Percentiles rank a stretch among this genome's conserved stretches.
These are phyloP conservation scores for Chalcosyrphus nemorum DNA, from an alignment of 2,888 invertebrate species.

Conservation along the genomic window DNA sequence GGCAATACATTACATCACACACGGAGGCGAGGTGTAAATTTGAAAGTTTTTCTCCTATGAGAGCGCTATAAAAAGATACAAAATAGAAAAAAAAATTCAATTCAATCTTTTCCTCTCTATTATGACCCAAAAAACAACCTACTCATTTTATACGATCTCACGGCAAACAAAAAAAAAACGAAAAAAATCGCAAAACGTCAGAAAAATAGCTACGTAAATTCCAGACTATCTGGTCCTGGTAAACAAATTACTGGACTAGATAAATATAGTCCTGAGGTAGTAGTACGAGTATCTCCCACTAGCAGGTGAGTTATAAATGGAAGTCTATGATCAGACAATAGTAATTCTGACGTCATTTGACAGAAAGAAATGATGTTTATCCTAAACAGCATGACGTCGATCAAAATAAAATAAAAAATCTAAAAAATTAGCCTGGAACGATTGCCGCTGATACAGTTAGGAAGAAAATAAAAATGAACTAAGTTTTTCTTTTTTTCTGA, in stretches of 20 bases:
- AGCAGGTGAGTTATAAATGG: slow-evolving; percentile 3
- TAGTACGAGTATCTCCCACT: neutral
- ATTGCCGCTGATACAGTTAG: neutral
- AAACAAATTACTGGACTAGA: slow-evolving; percentile 39
- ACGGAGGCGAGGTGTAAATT: neutral
- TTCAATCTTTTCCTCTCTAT: neutral
- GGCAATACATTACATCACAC: neutral
- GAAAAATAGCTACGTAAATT: neutral
- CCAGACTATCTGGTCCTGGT: slow-evolving; percentile 18
- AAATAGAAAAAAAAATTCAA: neutral
- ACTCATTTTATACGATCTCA: slow-evolving; percentile 1
- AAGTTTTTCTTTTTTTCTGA: too few species aligned
- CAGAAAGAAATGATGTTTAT: slow-evolving; percentile 9
- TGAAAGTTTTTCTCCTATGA: slow-evolving; percentile 1
- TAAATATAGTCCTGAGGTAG: slow-evolving; percentile 45
- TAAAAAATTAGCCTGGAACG: neutral
- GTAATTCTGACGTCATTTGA: slow-evolving; percentile 23
- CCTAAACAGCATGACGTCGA: slow-evolving; percentile 16
- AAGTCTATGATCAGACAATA: slow-evolving; percentile 11
- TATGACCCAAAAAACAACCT: slow-evolving; percentile 15
- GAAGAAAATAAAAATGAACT: slow-evolving; percentile 46
- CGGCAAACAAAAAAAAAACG: neutral
- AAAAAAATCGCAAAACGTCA: slow-evolving; percentile 23
- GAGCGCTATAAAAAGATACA: neutral
- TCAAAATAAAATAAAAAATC: neutral